Evolutionary conservation across 2,888 invertebrate genomes (phyloP), one percentile per base, ranked within the genome.

Genomic region (Harpagoxenus sublaevis): DNA sequence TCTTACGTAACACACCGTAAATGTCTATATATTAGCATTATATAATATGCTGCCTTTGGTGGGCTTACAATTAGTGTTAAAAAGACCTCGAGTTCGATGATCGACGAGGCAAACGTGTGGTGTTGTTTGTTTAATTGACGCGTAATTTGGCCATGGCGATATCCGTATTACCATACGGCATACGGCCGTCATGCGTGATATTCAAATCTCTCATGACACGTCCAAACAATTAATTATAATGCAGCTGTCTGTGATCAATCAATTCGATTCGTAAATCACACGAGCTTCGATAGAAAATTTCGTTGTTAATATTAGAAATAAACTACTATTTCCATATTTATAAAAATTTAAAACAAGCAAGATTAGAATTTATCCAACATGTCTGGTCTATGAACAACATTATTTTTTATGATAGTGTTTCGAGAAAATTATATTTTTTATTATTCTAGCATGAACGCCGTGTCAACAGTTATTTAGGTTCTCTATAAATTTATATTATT

Each of bases 101-200:
- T 71, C 35, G 60, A 79, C 73, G 79, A 79, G 79, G 48, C 35
- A 48, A 79, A 60, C 73, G 23, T 57, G 79, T 57, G 35, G 57
- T 55, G 35, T 71, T 71, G 78, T 70, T 78, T 78, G 48, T 60
- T 45, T 81, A 81, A 81, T 81, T 81, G 79, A 73, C 35, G 35
- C 35, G 57, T 48, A 57, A 79, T 79, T 79, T 71, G 53, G 35
- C 60, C 12, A 73, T 73, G 5, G 53, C 23, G n/a, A 55, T 23
- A 55, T 55, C 9, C n/a, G 23, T 55, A 55, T 35, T 35, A 35
- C 35, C 35, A 35, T 35, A 35, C 35, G 39, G 18, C 35, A 35
- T 35, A 35, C 35, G 39, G 18, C 51, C 42, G 12, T 45, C 39
- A 39, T n/a, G 68, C 42, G 28, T 81, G 42, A 65, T 48, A 60